These are phyloP conservation scores for Euura saliciscinereae DNA, from an alignment of 1,140 invertebrate genomes.

Conservation along the genomic window DNA sequence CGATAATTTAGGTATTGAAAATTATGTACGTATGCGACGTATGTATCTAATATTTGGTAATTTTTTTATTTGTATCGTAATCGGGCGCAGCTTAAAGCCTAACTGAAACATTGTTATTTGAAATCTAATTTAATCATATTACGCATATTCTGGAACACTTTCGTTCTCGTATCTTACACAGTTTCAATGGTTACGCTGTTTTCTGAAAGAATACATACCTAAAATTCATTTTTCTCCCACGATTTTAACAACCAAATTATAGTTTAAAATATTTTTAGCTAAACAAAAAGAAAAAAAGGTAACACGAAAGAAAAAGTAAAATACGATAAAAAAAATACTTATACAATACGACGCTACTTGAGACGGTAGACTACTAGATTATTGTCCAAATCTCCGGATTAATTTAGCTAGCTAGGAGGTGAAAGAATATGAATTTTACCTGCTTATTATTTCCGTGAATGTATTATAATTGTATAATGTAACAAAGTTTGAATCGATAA, in stretches of 20 bases:
- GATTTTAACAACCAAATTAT: background rate
- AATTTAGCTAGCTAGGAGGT: background rate
- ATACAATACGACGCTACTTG: background rate
- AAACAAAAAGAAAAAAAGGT: background rate
- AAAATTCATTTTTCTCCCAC: background rate
- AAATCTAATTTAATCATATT: background rate
- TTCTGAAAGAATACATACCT: background rate
- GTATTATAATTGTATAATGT: slow-evolving; percentile 17
- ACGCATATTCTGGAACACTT: background rate
- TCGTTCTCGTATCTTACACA: background rate
- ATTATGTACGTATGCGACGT: background rate
- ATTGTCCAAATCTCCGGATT: background rate
- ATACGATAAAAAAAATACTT: too few relatives aligned
- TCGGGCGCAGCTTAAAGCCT: background rate
- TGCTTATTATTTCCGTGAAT: slow-evolving; percentile 21
- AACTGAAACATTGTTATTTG: background rate
- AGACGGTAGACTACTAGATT: background rate
- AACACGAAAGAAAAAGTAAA: too few relatives aligned
- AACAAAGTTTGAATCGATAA: slow-evolving; percentile 5
- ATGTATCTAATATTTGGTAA: background rate
- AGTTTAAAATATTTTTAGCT: background rate
- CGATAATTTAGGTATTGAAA: background rate
- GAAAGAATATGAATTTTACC: background rate
- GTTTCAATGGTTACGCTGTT: background rate
- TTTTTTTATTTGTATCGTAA: background rate